phyloP scores from a whole-genome alignment of 2,888 invertebrate species.

The Cyclophora punctaria region DNA sequence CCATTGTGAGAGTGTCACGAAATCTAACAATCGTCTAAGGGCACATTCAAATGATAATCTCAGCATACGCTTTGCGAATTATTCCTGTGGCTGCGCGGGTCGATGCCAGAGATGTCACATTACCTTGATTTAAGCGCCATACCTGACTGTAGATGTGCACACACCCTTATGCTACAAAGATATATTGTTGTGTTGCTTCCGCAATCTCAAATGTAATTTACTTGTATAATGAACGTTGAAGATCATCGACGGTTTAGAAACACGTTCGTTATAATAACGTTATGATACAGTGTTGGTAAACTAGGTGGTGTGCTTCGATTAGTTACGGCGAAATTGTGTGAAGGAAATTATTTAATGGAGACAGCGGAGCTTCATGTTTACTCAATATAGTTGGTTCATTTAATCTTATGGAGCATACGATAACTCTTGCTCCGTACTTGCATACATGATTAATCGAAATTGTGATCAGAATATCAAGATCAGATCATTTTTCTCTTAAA shows the following conservation, averaged over 20 bases:
- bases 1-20: conserved; percentile 64
- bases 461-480: too few species aligned
- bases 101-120: conserved; percentile 59
- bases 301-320: too few species aligned
- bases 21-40: conserved; percentile 67
- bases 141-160: conserved; percentile 40
- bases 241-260: conserved; percentile 11
- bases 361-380: too few species aligned
- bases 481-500: too few species aligned
- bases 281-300: too few species aligned
- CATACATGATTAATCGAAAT: too few species aligned
- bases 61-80: conserved; percentile 64
- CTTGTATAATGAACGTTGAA: conserved; percentile 14
- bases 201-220: conserved; percentile 17
- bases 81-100: conserved; percentile 36
- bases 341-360: too few species aligned
- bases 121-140: conserved; percentile 65
- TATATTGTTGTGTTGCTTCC: conserved; percentile 19
- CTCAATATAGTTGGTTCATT: too few species aligned
- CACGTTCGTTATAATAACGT: too few species aligned
- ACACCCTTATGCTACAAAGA: conserved; percentile 24
- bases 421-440: too few species aligned
- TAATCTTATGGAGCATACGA: too few species aligned
- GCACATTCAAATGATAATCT: conserved; percentile 73
- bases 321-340: too few species aligned